Conservation (phyloP, 1,140 invertebrate genomes). For the Mizuhopecten yessoensis region DNA sequence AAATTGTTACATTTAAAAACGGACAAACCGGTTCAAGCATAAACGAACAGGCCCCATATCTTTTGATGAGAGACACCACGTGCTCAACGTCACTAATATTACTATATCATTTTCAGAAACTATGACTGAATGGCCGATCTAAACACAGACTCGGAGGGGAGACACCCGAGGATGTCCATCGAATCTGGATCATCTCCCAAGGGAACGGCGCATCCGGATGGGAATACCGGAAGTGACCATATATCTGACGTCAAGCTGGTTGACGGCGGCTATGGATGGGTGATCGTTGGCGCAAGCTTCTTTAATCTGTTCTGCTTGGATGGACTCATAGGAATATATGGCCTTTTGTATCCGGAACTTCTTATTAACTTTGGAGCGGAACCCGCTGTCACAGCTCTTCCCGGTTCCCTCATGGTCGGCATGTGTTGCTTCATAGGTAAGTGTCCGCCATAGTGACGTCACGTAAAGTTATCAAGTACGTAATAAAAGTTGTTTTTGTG, state of each 20-base stretch:
- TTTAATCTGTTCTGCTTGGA: slow-evolving; percentile 55
- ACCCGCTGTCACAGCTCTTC: slow-evolving; percentile 51
- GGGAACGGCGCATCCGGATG: neutral
- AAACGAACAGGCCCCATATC: too few relatives aligned
- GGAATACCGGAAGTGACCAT: neutral
- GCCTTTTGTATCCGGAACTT: slow-evolving; percentile 51
- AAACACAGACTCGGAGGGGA: too few relatives aligned
- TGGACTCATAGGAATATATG: slow-evolving; percentile 55
- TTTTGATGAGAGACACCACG: too few relatives aligned
- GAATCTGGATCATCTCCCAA: neutral
- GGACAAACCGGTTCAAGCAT: too few relatives aligned
- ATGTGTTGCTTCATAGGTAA: slow-evolving; percentile 50
- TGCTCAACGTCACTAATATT: too few relatives aligned
- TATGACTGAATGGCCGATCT: too few relatives aligned
- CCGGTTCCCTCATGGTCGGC: slow-evolving; percentile 54
- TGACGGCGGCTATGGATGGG: slow-evolving; percentile 59
- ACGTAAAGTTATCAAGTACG: neutral
- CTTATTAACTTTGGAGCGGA: slow-evolving; percentile 46
- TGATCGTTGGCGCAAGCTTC: slow-evolving; percentile 51
- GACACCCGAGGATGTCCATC: too few relatives aligned
- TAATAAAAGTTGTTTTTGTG: too few relatives aligned
- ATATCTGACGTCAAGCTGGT: slow-evolving; percentile 43
- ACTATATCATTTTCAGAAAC: too few relatives aligned
- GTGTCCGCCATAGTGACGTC: neutral
- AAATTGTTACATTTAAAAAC: too few relatives aligned